These are phyloP conservation scores for Cephalopterus ornatus DNA, from an alignment of 2,113 vertebrate species.

Conservation along the genomic window DNA sequence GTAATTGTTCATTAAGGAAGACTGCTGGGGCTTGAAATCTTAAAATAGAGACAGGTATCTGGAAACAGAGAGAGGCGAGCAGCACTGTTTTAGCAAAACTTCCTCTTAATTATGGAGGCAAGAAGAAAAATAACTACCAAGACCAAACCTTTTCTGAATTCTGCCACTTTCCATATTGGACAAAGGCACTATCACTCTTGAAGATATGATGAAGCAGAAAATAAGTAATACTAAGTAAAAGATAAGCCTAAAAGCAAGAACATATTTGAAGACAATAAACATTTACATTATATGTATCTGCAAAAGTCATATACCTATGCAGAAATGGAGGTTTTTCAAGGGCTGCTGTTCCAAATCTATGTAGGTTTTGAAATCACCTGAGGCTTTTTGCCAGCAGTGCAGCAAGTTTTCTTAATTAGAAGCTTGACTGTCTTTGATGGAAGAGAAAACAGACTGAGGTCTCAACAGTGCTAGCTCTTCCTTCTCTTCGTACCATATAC, in stretches of 20 bases:
- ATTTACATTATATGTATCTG: neutral
- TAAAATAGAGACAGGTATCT: neutral
- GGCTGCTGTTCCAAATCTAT: neutral
- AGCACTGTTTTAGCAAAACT: neutral
- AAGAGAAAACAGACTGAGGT: neutral
- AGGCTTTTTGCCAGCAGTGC: neutral
- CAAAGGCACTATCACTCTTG: neutral
- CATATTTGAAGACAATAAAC: neutral
- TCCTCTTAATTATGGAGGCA: neutral
- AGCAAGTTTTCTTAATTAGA: neutral
- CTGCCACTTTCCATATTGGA: rapidly evolving
- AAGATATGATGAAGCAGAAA: neutral
- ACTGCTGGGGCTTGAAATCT: neutral
- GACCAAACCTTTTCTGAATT: neutral
- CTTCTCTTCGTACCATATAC: neutral
- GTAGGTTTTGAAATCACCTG: neutral
- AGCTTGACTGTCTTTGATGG: neutral
- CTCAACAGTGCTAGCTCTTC: neutral
- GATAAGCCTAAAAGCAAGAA: neutral
- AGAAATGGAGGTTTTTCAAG: neutral
- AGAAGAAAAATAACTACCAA: neutral
- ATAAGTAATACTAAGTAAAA: neutral
- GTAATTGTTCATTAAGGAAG: constrained; percentile 12
- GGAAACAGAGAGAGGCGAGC: neutral
- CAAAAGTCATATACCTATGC: neutral